phyloP scores from a whole-genome alignment of 2,113 vertebrate genomes.

The Smithornis capensis region DNA sequence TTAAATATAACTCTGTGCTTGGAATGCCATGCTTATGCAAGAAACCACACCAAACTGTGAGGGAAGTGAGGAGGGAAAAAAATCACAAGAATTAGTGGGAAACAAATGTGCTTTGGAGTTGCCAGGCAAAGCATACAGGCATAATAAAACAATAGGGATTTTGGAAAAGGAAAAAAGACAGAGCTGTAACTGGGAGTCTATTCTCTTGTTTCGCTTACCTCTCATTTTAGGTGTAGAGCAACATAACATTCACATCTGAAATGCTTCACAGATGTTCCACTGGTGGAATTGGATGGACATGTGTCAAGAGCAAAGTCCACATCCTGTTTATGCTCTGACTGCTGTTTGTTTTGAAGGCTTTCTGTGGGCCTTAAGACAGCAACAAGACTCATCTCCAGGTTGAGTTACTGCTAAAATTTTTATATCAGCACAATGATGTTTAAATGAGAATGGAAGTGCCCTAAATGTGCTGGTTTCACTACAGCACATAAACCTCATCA shows the following conservation, averaged over 20 bases:
- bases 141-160: background rate
- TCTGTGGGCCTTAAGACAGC: background rate
- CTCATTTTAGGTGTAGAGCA: conserved; percentile 19
- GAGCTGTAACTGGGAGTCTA: background rate
- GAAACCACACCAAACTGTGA: conserved; percentile 17
- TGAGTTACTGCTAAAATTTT: background rate
- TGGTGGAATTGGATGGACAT: background rate
- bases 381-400: background rate
- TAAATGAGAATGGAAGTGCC: background rate
- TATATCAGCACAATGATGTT: background rate
- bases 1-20: conserved; percentile 45
- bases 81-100: background rate
- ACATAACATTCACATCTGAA: background rate
- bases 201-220: background rate
- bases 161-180: background rate
- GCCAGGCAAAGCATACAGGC: background rate
- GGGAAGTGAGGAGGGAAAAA: background rate
- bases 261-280: conserved; percentile 30
- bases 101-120: background rate
- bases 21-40: conserved; percentile 22
- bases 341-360: background rate
- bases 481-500: background rate
- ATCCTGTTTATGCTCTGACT: background rate
- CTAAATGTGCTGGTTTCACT: background rate
- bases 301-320: background rate